Evolutionary conservation across 2,797 vertebrate genomes (phyloP), one percentile per base, ranked within the genome.

Genomic region (Podarcis siculus): DNA sequence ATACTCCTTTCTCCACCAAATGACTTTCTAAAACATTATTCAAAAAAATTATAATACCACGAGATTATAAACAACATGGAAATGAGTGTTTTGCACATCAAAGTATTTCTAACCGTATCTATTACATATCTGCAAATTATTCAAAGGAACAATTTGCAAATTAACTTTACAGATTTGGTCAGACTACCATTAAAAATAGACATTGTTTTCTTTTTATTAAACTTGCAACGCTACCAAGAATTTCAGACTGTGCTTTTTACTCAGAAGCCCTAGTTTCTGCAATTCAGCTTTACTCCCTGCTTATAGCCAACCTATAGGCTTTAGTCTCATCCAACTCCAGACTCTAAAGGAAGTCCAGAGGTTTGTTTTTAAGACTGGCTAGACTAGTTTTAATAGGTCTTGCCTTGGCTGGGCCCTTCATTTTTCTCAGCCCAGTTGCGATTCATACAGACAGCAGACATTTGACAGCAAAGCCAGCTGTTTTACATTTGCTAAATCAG

Each of bases 281-380:
- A 72, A 88, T 75, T 35, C 42, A 8, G 80, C 49, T 39, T 58
- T 42, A 67, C 87, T 84, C 86, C 82, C 84, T 4, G 67, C 55
- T 85, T 89, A 58, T 82, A 85, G 84, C 42, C 83, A 71, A 35
- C 85, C 27, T 19, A n/a, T 10, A 17, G 27, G 45, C 64, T 69
- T 2, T 25, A 45, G 85, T 87, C 89, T 81, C 42, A 88, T 88
- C 90, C 78, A 88, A 89, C 88, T 55, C 86, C 90, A 92, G 92
- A 90, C 91, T 77, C 7, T 25, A 87, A 93, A 89, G 79, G 73
- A 90, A 94, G 83, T 92, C 91, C 91, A 94, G 90, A 49, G 86
- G 58, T 92, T 94, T 95, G 92, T 93, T 95, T 94, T 94, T 3
- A 30, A 88, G 82, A 90, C 88, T 42, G 93, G 90, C 92, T 82